phyloP scores from a whole-genome alignment of 2,113 vertebrate genomes.

The Nibea albiflora region DNA sequence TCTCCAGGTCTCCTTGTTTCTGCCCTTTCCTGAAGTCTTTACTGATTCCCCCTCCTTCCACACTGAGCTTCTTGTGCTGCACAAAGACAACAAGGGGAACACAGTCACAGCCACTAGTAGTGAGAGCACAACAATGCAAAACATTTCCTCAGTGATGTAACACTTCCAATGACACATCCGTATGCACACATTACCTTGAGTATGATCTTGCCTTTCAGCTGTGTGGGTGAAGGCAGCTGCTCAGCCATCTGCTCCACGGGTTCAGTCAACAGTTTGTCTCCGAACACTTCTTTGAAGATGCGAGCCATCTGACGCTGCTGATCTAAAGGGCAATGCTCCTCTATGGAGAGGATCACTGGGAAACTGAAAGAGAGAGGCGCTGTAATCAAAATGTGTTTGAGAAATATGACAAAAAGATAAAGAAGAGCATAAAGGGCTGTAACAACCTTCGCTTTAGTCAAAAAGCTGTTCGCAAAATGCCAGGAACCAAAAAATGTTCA shows the following conservation, averaged over 20 bases:
- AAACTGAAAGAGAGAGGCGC: slow-evolving; percentile 81
- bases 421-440: neutral
- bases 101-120: neutral
- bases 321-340: slow-evolving; percentile 94
- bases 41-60: slow-evolving; percentile 84
- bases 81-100: slow-evolving; percentile 9
- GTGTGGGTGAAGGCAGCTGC: slow-evolving; percentile 94
- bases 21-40: slow-evolving; percentile 87
- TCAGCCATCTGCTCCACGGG: slow-evolving; percentile 92
- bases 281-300: slow-evolving; percentile 92
- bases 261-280: slow-evolving; percentile 89
- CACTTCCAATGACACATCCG: neutral
- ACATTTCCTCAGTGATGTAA: neutral
- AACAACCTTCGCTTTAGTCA: neutral
- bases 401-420: neutral
- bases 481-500: neutral
- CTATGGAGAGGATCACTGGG: slow-evolving; percentile 95
- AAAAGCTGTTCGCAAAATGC: neutral
- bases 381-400: neutral
- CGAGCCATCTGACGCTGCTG: slow-evolving; percentile 95
- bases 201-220: slow-evolving; percentile 95
- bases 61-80: slow-evolving; percentile 96
- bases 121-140: neutral
- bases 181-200: slow-evolving; percentile 86
- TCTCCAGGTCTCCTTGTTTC: slow-evolving; percentile 92